These are phyloP conservation scores for Napeogenes inachia DNA, from an alignment of 2,888 invertebrate genomes.

Conservation along the genomic window DNA sequence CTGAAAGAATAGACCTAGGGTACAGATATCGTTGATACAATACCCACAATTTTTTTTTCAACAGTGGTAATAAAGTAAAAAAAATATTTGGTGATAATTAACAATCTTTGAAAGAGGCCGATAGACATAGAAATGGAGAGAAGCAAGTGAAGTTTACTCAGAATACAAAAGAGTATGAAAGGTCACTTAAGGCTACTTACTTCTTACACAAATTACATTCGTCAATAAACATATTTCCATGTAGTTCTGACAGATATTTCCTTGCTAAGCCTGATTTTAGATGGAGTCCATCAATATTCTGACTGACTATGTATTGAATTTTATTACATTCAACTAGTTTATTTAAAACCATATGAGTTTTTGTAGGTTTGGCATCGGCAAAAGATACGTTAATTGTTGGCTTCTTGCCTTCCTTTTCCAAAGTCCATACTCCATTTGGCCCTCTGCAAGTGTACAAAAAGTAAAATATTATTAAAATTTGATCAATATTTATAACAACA, in stretches of 20 bases:
- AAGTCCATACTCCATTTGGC: conserved; percentile 97
- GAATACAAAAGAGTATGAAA: not conserved
- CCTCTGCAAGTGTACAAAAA: conserved; percentile 78
- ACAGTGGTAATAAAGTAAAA: no score
- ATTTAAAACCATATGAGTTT: conserved; percentile 94
- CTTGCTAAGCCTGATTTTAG: conserved; percentile 91
- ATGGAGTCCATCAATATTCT: conserved; percentile 99
- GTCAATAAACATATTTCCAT: conserved; percentile 98
- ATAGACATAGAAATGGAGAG: no score
- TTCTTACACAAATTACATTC: conserved; percentile 93
- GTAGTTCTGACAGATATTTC: conserved; percentile 91
- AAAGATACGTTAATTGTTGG: conserved; percentile 92
- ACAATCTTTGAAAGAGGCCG: no score
- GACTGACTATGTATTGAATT: conserved; percentile 93
- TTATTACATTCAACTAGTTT: conserved; percentile 82
- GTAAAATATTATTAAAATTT: not conserved
- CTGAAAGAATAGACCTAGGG: conserved; percentile 60
- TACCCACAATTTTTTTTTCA: not conserved
- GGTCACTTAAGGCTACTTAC: conserved; percentile 52
- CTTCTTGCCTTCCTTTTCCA: conserved; percentile 92
- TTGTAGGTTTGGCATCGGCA: conserved; percentile 92
- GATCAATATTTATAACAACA: not conserved
- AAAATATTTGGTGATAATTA: no score
- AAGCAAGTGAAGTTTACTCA: not conserved
- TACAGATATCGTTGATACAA: not conserved